phyloP scores from a whole-genome alignment of 2,888 invertebrate species.

The Leptopilina myrica region DNA sequence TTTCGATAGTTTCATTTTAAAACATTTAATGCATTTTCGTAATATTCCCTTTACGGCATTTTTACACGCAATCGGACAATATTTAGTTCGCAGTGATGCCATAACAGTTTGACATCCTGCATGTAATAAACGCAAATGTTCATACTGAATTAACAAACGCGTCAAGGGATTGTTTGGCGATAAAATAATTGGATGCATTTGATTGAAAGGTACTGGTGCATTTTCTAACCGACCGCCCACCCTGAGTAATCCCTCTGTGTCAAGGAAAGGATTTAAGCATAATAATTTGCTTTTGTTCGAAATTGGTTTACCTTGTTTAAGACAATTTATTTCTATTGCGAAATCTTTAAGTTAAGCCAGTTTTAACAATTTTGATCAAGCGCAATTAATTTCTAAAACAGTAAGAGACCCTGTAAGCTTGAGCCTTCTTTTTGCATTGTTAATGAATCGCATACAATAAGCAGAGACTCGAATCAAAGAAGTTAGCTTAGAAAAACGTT shows the following conservation, averaged over 20 bases:
- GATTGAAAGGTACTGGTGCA: constrained; percentile 49
- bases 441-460: neutral
- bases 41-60: neutral
- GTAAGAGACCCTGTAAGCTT: neutral
- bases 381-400: neutral
- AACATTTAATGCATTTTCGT: constrained; percentile 33
- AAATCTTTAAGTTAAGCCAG: neutral
- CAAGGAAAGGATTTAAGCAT: neutral
- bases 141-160: constrained; percentile 52
- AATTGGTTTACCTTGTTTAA: neutral
- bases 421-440: neutral
- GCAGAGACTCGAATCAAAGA: neutral
- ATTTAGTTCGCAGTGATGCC: constrained; percentile 5
- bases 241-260: constrained; percentile 49
- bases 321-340: neutral
- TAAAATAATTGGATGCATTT: constrained; percentile 60
- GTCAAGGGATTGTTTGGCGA: constrained; percentile 58
- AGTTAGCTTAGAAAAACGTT: neutral
- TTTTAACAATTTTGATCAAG: neutral
- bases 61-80: constrained; percentile 26
- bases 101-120: constrained; percentile 57
- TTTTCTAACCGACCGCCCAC: constrained; percentile 62
- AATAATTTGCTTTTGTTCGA: neutral
- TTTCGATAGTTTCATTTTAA: neutral
- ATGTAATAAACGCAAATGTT: constrained; percentile 49